Percentiles rank a stretch among this genome's conserved stretches.
These are phyloP conservation scores for Boleophthalmus pectinirostris DNA, from an alignment of 2,113 vertebrate species.

Conservation along the genomic window DNA sequence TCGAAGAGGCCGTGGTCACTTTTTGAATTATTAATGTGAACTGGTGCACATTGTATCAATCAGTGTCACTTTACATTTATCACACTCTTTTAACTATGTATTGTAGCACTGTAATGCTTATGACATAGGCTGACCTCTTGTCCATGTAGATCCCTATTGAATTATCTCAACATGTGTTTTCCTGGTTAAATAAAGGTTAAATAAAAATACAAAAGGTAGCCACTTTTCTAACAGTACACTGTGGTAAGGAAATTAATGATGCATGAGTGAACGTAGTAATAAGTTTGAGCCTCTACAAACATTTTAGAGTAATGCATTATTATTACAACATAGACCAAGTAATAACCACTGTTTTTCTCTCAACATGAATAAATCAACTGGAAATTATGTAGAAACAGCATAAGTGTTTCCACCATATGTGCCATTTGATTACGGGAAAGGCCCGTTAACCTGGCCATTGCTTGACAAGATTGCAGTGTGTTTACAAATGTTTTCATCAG, in stretches of 20 bases:
- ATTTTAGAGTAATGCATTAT: neutral
- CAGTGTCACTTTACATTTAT: too few species aligned
- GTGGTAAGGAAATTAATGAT: neutral
- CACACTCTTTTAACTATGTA: too few species aligned
- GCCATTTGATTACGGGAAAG: slow-evolving; percentile 1
- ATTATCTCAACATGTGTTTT: too few species aligned
- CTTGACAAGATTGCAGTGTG: slow-evolving; percentile 8
- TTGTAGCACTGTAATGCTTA: too few species aligned
- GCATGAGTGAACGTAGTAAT: neutral
- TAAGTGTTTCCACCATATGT: slow-evolving; percentile 10
- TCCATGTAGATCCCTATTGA: too few species aligned
- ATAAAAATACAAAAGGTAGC: neutral
- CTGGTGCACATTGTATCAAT: too few species aligned
- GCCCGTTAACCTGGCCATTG: neutral
- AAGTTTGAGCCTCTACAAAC: neutral
- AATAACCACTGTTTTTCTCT: neutral
- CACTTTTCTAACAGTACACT: neutral
- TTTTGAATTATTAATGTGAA: too few species aligned
- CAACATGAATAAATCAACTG: neutral
- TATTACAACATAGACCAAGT: neutral
- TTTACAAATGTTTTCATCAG: neutral
- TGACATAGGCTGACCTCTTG: too few species aligned
- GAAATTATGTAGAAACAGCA: neutral
- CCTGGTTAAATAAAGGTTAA: too few species aligned
- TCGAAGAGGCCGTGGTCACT: too few species aligned